Evolutionary conservation across 2,113 vertebrate species (phyloP).

Genomic region (Forbesichthys papilliferus): DNA sequence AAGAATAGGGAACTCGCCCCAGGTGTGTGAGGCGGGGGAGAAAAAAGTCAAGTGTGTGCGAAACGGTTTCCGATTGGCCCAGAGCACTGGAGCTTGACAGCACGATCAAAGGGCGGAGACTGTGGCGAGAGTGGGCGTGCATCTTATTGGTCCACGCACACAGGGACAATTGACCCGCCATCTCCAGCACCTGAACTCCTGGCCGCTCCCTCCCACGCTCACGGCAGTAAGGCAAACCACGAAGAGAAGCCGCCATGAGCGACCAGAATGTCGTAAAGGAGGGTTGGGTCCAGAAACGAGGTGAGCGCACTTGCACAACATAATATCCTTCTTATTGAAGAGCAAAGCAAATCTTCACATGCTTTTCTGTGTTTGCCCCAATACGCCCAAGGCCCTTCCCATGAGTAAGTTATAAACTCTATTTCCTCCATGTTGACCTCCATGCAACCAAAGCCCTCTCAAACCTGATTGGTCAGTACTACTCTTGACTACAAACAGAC

Average conservation of each 20-base stretch:
- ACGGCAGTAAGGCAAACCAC: constrained; percentile 59
- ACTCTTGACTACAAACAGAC: too few relatives aligned
- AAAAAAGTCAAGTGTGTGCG: background rate
- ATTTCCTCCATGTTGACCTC: too few relatives aligned
- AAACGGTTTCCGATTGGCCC: too few relatives aligned
- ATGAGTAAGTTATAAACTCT: too few relatives aligned
- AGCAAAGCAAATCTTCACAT: too few relatives aligned
- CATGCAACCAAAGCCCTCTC: too few relatives aligned
- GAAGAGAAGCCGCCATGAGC: constrained; percentile 74
- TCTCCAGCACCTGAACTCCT: constrained; percentile 26
- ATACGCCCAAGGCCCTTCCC: too few relatives aligned
- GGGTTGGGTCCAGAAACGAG: constrained; percentile 81
- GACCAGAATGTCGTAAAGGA: constrained; percentile 81
- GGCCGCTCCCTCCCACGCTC: constrained; percentile 24
- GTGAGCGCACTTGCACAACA: constrained; percentile 37
- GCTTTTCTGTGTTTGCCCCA: too few relatives aligned
- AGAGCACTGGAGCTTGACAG: background rate
- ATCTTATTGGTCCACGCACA: constrained; percentile 38
- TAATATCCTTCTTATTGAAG: too few relatives aligned
- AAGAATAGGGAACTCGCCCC: too few relatives aligned
- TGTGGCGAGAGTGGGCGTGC: constrained; percentile 22
- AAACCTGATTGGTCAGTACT: too few relatives aligned
- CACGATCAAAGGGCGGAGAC: background rate
- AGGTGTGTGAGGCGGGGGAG: background rate
- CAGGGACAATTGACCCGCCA: constrained; percentile 45